Evolutionary conservation across 2,113 vertebrate genomes (phyloP).

Genomic region (Nothoprocta pentlandii): DNA sequence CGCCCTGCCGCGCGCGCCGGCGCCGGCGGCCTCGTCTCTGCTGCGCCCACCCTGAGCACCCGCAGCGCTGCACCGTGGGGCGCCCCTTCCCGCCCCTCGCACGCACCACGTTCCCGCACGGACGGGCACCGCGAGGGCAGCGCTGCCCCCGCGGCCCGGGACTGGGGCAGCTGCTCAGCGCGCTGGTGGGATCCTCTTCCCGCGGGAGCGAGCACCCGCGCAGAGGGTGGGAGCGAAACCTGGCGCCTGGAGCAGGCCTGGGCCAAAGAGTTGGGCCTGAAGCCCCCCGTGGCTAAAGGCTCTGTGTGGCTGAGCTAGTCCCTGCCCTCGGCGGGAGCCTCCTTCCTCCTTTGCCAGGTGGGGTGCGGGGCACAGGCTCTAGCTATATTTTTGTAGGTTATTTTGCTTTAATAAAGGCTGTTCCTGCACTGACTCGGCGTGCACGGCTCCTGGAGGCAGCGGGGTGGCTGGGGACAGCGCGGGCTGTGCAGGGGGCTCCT

Average conservation of each 20-base stretch:
- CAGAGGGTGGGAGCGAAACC: not conserved
- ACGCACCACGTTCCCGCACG: accelerated
- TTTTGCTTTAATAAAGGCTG: constrained; percentile 75
- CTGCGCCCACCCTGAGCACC: constrained; percentile 7
- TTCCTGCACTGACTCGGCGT: constrained; percentile 53
- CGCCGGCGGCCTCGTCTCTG: not conserved
- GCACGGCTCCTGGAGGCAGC: not conserved
- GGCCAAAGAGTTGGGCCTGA: not conserved
- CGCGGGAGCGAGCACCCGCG: not conserved
- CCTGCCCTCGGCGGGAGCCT: constrained; percentile 44
- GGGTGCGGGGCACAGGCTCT: constrained; percentile 41
- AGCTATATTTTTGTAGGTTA: constrained; percentile 76
- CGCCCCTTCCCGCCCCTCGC: not conserved
- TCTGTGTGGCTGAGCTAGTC: constrained; percentile 57
- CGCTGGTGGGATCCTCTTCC: not conserved
- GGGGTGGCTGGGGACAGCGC: not conserved
- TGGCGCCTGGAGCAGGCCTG: not conserved
- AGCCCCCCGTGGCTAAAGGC: not conserved
- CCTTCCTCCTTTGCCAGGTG: constrained; percentile 1
- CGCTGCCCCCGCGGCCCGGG: constrained; percentile 1
- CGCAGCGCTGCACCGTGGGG: not conserved
- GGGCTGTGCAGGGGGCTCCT: too few species aligned
- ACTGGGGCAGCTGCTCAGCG: constrained; percentile 34
- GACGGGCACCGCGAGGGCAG: not conserved
- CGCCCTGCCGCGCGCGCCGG: not conserved